Evolutionary conservation across 2,797 vertebrate species (phyloP).

Genomic region (Melanotaenia pygmaea): DNA sequence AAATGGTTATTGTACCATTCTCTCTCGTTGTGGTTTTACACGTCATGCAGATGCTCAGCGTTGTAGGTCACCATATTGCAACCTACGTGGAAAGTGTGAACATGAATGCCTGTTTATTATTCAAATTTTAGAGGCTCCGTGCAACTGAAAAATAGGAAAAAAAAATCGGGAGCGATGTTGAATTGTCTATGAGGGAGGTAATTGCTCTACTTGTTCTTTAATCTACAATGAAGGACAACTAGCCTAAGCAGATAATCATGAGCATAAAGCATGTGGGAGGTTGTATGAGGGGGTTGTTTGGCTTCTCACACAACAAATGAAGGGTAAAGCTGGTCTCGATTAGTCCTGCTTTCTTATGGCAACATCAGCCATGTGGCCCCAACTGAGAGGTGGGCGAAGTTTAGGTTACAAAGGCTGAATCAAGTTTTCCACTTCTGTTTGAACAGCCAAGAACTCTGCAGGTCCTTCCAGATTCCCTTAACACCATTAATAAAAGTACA

Average conservation of each 20-base stretch:
- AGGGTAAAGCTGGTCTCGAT: background rate
- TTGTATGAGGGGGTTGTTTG: background rate
- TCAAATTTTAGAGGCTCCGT: background rate
- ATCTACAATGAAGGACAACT: background rate
- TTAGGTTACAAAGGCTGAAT: background rate
- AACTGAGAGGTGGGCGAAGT: no score
- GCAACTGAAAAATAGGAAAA: background rate
- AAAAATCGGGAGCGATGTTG: background rate
- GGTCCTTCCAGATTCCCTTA: no score
- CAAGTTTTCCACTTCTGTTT: no score
- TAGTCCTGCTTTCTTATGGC: no score
- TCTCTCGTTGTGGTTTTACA: background rate
- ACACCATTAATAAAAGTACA: no score
- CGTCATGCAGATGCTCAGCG: no score
- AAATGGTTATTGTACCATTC: background rate
- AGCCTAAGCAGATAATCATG: background rate
- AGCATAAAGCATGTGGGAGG: background rate
- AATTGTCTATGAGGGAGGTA: background rate
- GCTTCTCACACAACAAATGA: background rate
- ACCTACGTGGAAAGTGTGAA: background rate
- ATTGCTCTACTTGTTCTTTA: slow-evolving; percentile 13
- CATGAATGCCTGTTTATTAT: background rate
- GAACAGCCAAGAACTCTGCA: no score
- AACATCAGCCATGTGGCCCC: no score
- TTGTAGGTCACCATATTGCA: background rate